Evolutionary conservation across 2,113 vertebrate species (phyloP).

Genomic region (Dermatemys mawii): DNA sequence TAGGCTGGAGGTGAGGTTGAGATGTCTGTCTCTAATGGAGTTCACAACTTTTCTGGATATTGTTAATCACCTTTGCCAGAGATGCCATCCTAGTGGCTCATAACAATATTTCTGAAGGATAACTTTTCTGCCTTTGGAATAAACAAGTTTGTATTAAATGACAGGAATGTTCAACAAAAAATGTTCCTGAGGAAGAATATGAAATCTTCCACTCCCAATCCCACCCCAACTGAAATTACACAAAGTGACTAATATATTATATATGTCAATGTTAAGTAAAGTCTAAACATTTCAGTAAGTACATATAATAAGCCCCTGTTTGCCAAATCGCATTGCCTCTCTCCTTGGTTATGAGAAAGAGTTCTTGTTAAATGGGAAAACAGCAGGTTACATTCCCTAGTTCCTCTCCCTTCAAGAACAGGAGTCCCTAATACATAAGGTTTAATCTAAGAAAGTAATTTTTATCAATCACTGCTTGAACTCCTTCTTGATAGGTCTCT

Average conservation of each 20-base stretch:
- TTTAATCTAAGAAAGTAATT: conserved; percentile 3
- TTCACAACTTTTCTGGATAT: neutral
- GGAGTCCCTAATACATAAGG: neutral
- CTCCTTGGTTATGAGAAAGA: conserved; percentile 17
- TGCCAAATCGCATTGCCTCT: conserved; percentile 43
- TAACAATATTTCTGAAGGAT: conserved; percentile 25
- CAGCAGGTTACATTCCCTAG: neutral
- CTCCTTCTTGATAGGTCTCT: neutral
- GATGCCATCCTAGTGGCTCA: conserved; percentile 18
- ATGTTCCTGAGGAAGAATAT: conserved; percentile 45
- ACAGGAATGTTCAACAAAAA: conserved; percentile 21
- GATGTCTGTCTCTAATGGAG: neutral
- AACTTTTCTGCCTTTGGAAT: conserved; percentile 18
- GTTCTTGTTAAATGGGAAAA: neutral
- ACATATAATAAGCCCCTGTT: conserved; percentile 6
- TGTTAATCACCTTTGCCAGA: conserved; percentile 26
- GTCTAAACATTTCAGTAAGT: conserved; percentile 63
- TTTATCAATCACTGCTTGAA: neutral
- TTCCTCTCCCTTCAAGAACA: neutral
- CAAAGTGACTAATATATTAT: conserved; percentile 57
- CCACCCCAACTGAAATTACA: conserved; percentile 52
- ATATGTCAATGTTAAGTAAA: conserved; percentile 66
- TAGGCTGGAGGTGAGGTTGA: neutral
- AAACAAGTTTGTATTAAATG: conserved; percentile 41
- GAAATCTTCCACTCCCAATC: conserved; percentile 31